Conservation (phyloP, 2,113 vertebrate species). For the Catharus fuscescens region DNA sequence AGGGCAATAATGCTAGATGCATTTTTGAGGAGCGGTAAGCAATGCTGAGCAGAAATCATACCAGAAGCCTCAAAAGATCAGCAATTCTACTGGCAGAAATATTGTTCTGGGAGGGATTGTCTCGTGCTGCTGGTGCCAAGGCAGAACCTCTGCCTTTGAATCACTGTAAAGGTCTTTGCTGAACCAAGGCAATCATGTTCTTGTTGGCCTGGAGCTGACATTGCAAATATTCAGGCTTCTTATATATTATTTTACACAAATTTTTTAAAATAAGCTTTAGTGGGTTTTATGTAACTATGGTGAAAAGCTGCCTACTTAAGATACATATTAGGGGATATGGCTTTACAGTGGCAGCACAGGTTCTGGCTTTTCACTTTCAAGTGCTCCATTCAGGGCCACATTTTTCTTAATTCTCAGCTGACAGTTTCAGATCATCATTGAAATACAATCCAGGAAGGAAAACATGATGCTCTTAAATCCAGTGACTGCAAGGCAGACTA, state of each 20-base stretch:
- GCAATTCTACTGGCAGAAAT: neutral
- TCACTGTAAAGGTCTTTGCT: neutral
- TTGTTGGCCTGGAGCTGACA: neutral
- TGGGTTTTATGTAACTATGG: neutral
- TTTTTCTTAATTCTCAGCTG: neutral
- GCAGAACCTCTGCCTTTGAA: neutral
- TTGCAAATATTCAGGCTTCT: neutral
- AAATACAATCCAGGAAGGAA: neutral
- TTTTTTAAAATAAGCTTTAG: neutral
- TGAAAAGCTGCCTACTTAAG: neutral
- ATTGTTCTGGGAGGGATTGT: neutral
- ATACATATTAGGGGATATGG: conserved; percentile 35
- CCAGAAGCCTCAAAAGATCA: neutral
- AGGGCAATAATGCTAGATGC: neutral
- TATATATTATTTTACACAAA: neutral
- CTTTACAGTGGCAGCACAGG: neutral
- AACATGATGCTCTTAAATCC: neutral
- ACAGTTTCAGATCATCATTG: neutral
- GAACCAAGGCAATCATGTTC: neutral
- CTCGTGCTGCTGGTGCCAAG: neutral
- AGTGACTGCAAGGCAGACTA: neutral
- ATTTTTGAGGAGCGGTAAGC: neutral
- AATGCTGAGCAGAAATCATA: neutral
- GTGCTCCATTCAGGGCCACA: conserved; percentile 37
- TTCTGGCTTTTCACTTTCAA: conserved; percentile 47